A percentile compares a stretch with the other conserved stretches of the same genome.
Conservation (phyloP, 2,113 vertebrate genomes). For the Cyanistes caeruleus region DNA sequence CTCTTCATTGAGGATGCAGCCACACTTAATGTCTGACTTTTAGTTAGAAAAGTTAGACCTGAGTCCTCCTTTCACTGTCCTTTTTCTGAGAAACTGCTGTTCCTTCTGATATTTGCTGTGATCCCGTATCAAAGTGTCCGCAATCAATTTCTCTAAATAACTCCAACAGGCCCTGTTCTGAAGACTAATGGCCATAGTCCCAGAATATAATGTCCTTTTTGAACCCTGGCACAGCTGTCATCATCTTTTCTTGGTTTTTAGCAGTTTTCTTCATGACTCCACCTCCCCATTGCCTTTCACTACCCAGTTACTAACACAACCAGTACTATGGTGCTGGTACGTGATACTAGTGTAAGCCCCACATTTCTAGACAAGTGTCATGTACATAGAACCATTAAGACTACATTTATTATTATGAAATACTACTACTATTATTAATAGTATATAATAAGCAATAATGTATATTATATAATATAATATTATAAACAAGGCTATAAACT, state of each 20-base stretch:
- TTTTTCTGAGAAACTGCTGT: neutral
- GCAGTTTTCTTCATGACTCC: neutral
- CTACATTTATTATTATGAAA: neutral
- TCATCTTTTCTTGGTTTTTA: neutral
- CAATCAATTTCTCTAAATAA: neutral
- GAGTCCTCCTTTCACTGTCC: neutral
- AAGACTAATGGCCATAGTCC: neutral
- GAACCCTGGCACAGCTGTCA: neutral
- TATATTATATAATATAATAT: neutral
- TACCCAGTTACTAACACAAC: neutral
- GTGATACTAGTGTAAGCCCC: neutral
- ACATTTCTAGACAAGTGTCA: neutral
- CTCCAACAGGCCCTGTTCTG: neutral
- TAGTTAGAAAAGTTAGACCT: neutral
- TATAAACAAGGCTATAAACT: neutral
- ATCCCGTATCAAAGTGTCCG: neutral
- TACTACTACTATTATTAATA: neutral
- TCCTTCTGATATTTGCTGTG: neutral
- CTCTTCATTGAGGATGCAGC: neutral
- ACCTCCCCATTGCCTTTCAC: neutral
- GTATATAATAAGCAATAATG: neutral
- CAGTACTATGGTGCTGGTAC: neutral
- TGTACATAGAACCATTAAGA: neutral
- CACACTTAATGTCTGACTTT: neutral
- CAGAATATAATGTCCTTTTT: neutral